Percentiles rank a stretch among this genome's conserved stretches.
Evolutionary conservation across 1,140 invertebrate genomes (phyloP).

Genomic region (Drosophila baimaii): DNA sequence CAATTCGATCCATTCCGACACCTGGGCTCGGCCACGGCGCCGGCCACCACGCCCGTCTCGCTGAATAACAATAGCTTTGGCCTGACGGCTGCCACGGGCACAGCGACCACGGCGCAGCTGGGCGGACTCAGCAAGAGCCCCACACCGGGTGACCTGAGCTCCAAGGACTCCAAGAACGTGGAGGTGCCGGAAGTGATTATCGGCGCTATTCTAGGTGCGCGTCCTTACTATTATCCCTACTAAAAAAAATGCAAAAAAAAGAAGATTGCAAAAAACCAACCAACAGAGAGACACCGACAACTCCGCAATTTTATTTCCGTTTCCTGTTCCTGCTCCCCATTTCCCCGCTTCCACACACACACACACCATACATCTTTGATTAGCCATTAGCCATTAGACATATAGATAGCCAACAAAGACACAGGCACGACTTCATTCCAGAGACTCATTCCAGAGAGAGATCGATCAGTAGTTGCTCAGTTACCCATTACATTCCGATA

Average conservation of each 20-base stretch:
- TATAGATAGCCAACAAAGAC: conserved; percentile 31
- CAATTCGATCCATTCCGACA: conserved; percentile 90
- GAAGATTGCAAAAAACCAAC: conserved; percentile 53
- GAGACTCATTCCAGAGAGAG: conserved; percentile 33
- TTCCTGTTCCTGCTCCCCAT: neutral
- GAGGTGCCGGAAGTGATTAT: conserved; percentile 98
- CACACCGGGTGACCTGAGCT: conserved; percentile 90
- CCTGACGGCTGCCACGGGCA: conserved; percentile 88
- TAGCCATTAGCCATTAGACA: conserved; percentile 37
- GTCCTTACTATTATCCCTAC: conserved; percentile 82
- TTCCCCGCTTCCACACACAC: neutral
- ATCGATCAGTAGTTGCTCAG: conserved; percentile 18
- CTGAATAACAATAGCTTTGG: conserved; percentile 91
- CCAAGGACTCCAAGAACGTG: conserved; percentile 93
- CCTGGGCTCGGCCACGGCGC: conserved; percentile 86
- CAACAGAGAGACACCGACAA: conserved; percentile 44
- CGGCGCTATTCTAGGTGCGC: conserved; percentile 95
- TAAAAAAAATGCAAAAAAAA: conserved; percentile 30
- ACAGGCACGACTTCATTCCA: conserved; percentile 39
- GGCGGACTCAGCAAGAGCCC: conserved; percentile 94
- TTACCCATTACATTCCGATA: conserved; percentile 36
- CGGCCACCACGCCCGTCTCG: conserved; percentile 89
- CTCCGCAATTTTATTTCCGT: conserved; percentile 48
- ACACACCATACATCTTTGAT: conserved; percentile 11
- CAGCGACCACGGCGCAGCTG: conserved; percentile 89